phyloP scores from a whole-genome alignment of 2,797 vertebrate genomes.

The Rhodeus uyekii region DNA sequence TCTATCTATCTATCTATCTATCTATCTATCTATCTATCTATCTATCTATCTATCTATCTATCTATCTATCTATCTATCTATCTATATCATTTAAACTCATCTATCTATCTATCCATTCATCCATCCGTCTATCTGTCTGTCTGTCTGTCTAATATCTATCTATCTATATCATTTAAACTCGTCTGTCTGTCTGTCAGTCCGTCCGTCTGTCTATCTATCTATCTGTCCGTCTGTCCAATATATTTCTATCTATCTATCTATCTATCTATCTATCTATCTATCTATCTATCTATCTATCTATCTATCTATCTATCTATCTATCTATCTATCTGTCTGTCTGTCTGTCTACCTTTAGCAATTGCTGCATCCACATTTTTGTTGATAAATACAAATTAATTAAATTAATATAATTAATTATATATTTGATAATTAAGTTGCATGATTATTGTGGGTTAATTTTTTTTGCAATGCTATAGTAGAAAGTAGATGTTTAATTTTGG shows the following conservation, averaged over 20 bases:
- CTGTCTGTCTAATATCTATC: too few relatives aligned
- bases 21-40: not conserved
- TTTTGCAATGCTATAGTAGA: not conserved
- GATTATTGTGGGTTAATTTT: not conserved
- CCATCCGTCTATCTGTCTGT: not conserved
- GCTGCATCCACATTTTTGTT: not conserved
- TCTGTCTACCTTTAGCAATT: not conserved
- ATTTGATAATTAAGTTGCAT: not conserved
- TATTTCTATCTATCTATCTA: accelerated
- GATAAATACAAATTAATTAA: not conserved
- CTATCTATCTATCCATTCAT: not conserved
- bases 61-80: not conserved
- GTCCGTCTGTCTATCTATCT: not conserved
- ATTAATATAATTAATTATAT: not conserved
- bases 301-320: not conserved
- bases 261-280: not conserved
- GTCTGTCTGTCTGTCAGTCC: too few relatives aligned
- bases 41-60: not conserved
- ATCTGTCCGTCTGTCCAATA: not conserved
- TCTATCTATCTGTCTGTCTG: not conserved
- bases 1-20: not conserved
- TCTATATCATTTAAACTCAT: too few relatives aligned
- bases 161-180: too few relatives aligned
- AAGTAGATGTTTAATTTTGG: not conserved
- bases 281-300: not conserved